Base-by-base conservation (phyloP, 2,888 invertebrate species). In the Melieria picta region DNA sequence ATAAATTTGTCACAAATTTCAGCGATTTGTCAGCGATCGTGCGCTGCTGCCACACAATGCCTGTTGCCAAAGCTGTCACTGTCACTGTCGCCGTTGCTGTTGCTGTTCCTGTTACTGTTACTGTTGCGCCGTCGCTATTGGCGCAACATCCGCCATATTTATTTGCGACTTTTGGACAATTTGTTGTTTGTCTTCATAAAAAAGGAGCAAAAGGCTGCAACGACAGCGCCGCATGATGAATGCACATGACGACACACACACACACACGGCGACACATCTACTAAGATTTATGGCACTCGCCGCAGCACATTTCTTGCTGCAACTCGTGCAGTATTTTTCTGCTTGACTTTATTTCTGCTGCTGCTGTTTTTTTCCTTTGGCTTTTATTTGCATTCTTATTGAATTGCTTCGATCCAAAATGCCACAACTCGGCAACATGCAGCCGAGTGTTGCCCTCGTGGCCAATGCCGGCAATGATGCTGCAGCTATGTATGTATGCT, bases 341-440 rank as follows among this genome's bases (percentile, higher is more conserved):
- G 47, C 45, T 56, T 47, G 66, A 46, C 16, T 55, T 60, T 58
- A 5, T 16, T 7, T 48, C 11, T 30, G 58, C 9, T 10, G 42
- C 61, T 7, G 13, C 46, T 30, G 30, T 30, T 30, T 30, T 30
- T 30, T 30, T 30, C 30, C 30, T 30, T 30, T 30, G 30, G 30
- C 30, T 30, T 30, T 30, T 30, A 56, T 56, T 13, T 76, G 76
- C 65, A 58, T 48, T 65, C 46, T 77, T 75, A 78, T 80, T 77
- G 75, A 80, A 79, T 80, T 74, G 76, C 80, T 76, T 79, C 78
- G 77, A 80, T 79, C 76, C 64, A 43, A 48, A 30, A 61, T 57
- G 67, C n/a, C n/a, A 42, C 48, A 58, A 16, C 16, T 42, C 62
- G 58, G 56, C 42, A 55, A 45, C 55, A 50, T 67, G 46, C 60